Conservation (phyloP, 2,113 vertebrate species). For the Archocentrus centrarchus region DNA sequence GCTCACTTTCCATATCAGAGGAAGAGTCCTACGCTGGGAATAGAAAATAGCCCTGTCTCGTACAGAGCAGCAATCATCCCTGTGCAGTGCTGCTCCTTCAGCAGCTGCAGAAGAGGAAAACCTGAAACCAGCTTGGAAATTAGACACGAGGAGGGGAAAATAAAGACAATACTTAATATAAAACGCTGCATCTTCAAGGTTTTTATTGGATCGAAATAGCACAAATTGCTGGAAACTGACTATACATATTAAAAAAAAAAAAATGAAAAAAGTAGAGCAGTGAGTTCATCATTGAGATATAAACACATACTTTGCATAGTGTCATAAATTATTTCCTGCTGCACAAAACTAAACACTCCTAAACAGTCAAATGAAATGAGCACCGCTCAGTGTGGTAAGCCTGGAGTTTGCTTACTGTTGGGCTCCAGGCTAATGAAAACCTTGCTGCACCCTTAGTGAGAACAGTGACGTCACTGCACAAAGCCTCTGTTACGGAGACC, state of each 20-base stretch:
- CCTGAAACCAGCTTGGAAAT: background rate
- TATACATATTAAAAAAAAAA: background rate
- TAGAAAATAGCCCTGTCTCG: constrained; percentile 36
- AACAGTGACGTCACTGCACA: constrained; percentile 50
- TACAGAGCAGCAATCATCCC: constrained; percentile 13
- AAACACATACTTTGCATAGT: constrained; percentile 4
- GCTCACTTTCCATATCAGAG: constrained; percentile 69
- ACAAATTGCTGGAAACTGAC: background rate
- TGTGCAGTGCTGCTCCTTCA: constrained; percentile 28
- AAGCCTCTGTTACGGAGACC: background rate
- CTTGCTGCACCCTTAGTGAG: constrained; percentile 36
- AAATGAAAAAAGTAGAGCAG: background rate
- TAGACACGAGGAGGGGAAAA: background rate
- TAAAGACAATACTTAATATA: background rate
- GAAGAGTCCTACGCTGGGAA: constrained; percentile 24
- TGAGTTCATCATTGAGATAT: constrained; percentile 8
- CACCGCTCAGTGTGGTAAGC: background rate
- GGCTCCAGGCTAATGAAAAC: constrained; percentile 47
- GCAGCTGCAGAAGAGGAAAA: constrained; percentile 20
- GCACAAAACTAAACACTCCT: constrained; percentile 18
- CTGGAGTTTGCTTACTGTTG: constrained; percentile 43
- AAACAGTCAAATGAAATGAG: constrained; percentile 35
- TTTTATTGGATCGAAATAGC: background rate
- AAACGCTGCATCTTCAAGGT: background rate
- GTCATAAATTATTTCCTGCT: constrained; percentile 17